These are phyloP conservation scores for Atherinosoma microstoma DNA, from an alignment of 2,797 vertebrate species.

Conservation along the genomic window DNA sequence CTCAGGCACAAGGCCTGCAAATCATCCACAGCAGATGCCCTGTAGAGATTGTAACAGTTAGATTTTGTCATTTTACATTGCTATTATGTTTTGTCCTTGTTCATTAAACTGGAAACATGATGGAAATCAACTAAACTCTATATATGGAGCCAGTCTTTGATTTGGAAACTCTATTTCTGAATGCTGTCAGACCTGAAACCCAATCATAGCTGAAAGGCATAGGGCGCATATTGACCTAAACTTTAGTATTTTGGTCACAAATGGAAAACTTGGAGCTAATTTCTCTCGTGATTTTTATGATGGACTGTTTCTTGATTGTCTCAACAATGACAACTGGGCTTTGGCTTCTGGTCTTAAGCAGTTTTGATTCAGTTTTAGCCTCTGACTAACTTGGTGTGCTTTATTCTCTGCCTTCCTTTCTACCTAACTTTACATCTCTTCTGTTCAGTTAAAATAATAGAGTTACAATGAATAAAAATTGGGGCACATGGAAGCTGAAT, in stretches of 20 bases:
- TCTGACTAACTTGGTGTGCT: background rate
- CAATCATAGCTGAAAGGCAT: background rate
- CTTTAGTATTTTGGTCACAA: background rate
- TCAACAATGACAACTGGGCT: slow-evolving; percentile 44
- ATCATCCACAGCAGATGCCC: background rate
- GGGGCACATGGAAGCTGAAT: slow-evolving; percentile 42
- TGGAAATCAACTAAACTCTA: background rate
- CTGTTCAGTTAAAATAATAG: slow-evolving; percentile 24
- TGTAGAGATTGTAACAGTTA: background rate
- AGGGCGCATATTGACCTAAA: background rate
- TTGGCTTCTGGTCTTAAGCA: slow-evolving; percentile 31
- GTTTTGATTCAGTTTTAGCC: slow-evolving; percentile 16
- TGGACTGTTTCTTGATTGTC: slow-evolving; percentile 38
- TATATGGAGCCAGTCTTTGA: background rate
- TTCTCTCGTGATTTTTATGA: slow-evolving; percentile 1
- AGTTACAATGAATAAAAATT: slow-evolving; percentile 35
- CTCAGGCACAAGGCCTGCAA: background rate
- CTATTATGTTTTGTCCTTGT: background rate
- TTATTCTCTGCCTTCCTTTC: slow-evolving; percentile 12
- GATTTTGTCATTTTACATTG: background rate
- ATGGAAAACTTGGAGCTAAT: background rate
- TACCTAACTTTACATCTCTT: slow-evolving; percentile 22
- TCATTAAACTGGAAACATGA: background rate
- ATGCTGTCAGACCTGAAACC: background rate
- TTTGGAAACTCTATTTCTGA: background rate